Evolutionary conservation across 2,113 vertebrate species (phyloP).

Genomic region (Perca flavescens): DNA sequence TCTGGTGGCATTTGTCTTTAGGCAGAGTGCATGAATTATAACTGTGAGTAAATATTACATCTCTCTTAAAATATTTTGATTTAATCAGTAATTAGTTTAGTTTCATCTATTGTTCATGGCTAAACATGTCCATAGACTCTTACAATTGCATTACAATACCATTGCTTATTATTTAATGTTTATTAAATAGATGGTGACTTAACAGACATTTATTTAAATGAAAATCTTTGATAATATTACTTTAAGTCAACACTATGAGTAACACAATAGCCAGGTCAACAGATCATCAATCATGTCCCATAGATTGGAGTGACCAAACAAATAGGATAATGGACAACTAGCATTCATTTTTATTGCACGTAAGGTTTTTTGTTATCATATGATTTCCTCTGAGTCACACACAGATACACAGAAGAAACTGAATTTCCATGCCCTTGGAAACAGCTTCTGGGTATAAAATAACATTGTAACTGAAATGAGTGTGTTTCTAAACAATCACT

Average conservation of each 20-base stretch:
- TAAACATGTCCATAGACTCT: background rate
- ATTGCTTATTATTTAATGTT: no score
- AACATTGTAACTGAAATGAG: background rate
- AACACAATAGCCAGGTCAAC: no score
- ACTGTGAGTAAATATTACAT: background rate
- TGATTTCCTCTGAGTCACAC: conserved; percentile 4
- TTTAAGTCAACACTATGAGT: background rate
- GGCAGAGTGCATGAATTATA: conserved; percentile 1
- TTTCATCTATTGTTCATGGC: background rate
- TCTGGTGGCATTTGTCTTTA: background rate
- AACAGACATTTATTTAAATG: no score
- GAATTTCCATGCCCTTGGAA: background rate
- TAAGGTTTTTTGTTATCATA: background rate
- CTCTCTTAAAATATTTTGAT: background rate
- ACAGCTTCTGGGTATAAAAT: conserved; percentile 1
- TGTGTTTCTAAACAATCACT: conserved; percentile 23
- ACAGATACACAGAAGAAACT: background rate
- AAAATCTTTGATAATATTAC: no score
- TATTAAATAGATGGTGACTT: no score
- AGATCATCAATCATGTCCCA: background rate
- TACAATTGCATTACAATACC: no score
- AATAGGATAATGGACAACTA: background rate
- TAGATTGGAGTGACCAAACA: background rate
- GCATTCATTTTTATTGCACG: background rate
- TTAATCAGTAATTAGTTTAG: background rate